Evolutionary conservation across 2,113 vertebrate species (phyloP).

Genomic region (Centropus unirufus): DNA sequence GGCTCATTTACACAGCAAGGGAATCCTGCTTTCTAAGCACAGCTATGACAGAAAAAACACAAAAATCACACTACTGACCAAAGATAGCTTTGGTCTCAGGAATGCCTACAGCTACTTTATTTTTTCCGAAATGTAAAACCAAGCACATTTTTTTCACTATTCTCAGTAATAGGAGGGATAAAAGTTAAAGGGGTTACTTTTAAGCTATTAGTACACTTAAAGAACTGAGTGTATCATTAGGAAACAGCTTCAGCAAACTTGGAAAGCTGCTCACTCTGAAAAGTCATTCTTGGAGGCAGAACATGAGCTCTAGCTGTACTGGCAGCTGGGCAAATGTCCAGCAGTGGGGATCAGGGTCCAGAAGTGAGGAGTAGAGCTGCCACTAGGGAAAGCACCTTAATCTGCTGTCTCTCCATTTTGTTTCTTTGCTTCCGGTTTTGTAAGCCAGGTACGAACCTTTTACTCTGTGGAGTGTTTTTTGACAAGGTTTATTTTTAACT

Average conservation of each 20-base stretch:
- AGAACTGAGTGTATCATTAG: not conserved
- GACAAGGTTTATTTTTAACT: slow-evolving; percentile 33
- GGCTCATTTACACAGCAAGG: not conserved
- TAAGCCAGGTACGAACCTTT: slow-evolving; percentile 34
- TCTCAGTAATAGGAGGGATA: not conserved
- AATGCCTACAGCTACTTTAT: not conserved
- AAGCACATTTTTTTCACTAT: not conserved
- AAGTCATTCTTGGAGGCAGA: not conserved
- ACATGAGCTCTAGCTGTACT: not conserved
- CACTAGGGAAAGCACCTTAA: slow-evolving; percentile 14
- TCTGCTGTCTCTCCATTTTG: not conserved
- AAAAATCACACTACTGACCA: not conserved
- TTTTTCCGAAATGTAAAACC: not conserved
- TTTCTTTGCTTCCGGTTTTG: not conserved
- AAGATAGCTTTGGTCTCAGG: not conserved
- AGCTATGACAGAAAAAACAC: not conserved
- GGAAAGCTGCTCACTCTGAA: not conserved
- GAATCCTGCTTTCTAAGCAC: not conserved
- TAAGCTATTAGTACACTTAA: not conserved
- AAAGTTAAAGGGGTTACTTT: not conserved
- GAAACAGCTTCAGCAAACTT: not conserved
- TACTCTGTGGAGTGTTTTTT: not conserved
- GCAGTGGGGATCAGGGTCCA: not conserved
- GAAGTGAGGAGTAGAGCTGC: not conserved
- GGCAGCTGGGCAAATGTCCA: not conserved